Conservation (phyloP, 2,888 invertebrate species). For the Galeopsomyia nigrocyanea region DNA sequence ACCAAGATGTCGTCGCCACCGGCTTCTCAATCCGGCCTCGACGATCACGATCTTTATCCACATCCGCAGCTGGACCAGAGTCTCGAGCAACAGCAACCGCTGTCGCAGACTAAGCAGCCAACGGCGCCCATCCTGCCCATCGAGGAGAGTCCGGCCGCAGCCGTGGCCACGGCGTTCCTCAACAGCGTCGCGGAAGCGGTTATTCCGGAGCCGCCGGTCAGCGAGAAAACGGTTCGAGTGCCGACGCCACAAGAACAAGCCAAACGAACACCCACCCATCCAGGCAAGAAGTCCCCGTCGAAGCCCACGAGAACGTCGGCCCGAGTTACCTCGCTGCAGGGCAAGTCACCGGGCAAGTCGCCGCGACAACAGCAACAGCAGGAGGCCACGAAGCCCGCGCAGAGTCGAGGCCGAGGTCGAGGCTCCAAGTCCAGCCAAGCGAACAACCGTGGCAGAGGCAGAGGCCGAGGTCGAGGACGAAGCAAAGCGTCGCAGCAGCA, state of each 20-base stretch:
- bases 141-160: slow-evolving; percentile 34
- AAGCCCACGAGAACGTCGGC: slow-evolving; percentile 75
- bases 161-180: slow-evolving; percentile 38
- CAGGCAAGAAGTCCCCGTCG: slow-evolving; percentile 73
- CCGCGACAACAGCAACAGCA: slow-evolving; percentile 61
- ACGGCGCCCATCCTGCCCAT: slow-evolving; percentile 1
- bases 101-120: slow-evolving; percentile 47
- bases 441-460: slow-evolving; percentile 59
- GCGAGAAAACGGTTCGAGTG: slow-evolving; percentile 6
- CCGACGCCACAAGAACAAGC: slow-evolving; percentile 27
- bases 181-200: slow-evolving; percentile 32
- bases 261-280: slow-evolving; percentile 49
- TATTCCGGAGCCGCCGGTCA: slow-evolving; percentile 11
- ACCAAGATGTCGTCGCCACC: slow-evolving; percentile 69
- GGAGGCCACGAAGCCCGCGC: slow-evolving; percentile 51
- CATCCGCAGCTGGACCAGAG: slow-evolving; percentile 43
- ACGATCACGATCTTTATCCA: slow-evolving; percentile 40
- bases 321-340: slow-evolving; percentile 74
- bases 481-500: slow-evolving; percentile 58
- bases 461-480: slow-evolving; percentile 68
- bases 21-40: slow-evolving; percentile 59
- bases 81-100: slow-evolving; percentile 43
- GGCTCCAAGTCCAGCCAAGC: slow-evolving; percentile 63
- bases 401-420: slow-evolving; percentile 69
- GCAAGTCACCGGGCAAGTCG: slow-evolving; percentile 79